Conservation (phyloP, 2,888 invertebrate species). For the Dinocampus coccinellae region DNA sequence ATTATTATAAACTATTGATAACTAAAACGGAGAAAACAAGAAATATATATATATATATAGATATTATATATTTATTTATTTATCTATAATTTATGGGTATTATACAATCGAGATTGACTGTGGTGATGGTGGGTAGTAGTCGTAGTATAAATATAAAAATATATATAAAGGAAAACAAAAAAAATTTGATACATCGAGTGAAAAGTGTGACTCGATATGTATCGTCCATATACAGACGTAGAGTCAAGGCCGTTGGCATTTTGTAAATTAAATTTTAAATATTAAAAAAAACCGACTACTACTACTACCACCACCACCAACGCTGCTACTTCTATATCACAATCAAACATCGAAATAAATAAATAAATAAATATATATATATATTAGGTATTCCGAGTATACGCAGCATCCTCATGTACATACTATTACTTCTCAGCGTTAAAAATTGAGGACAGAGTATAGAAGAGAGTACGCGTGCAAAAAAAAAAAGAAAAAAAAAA, state of each 20-base stretch:
- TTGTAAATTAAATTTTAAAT: conserved; percentile 70
- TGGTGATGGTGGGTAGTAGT: too few species aligned
- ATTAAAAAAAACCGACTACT: conserved; percentile 66
- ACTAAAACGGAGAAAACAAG: too few species aligned
- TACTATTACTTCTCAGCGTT: conserved; percentile 24
- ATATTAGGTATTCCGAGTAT: neutral
- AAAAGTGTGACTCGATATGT: conserved; percentile 22
- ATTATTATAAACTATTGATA: too few species aligned
- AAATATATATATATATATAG: too few species aligned
- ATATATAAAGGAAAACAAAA: too few species aligned
- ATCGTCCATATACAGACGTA: conserved; percentile 41
- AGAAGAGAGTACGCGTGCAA: conserved; percentile 30
- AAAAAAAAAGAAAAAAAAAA: too few species aligned
- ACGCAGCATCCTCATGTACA: neutral
- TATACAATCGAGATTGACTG: too few species aligned
- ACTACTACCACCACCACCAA: conserved; percentile 42
- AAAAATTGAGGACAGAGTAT: conserved; percentile 25
- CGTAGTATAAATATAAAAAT: too few species aligned
- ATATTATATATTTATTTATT: too few species aligned
- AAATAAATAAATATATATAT: neutral
- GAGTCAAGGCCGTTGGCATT: conserved; percentile 61
- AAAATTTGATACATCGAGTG: conserved; percentile 2
- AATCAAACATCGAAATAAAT: conserved; percentile 9
- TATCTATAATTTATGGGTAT: too few species aligned
- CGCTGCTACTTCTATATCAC: too few species aligned